A percentile compares a stretch with the other conserved stretches of the same genome.
Conservation (phyloP, 2,888 invertebrate species). For the Ethmia dodecea region DNA sequence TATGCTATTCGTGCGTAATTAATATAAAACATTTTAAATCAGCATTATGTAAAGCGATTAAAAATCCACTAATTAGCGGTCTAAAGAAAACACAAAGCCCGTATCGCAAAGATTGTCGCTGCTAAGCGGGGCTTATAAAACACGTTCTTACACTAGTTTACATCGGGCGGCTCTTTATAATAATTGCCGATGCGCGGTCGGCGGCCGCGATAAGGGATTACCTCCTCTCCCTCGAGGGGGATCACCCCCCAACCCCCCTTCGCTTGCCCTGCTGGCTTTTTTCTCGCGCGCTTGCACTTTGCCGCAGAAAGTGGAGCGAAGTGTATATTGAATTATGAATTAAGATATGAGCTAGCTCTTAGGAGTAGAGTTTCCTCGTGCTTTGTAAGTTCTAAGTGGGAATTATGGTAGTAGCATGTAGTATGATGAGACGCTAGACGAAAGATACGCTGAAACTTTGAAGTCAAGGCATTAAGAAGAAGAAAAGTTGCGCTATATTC, state of each 20-base stretch:
- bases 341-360: slow-evolving; percentile 46
- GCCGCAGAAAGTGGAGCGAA: slow-evolving; percentile 40
- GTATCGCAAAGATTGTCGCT: not conserved
- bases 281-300: slow-evolving; percentile 63
- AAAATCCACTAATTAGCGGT: no score
- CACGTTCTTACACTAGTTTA: slow-evolving; percentile 37
- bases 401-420: no score
- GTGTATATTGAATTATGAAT: slow-evolving; percentile 70
- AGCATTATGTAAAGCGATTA: no score
- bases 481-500: no score
- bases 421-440: no score
- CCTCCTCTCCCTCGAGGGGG: slow-evolving; percentile 30
- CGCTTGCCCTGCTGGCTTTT: slow-evolving; percentile 50
- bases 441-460: no score
- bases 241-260: slow-evolving; percentile 18
- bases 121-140: slow-evolving; percentile 6
- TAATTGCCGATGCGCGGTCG: slow-evolving; percentile 67
- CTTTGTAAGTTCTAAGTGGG: no score
- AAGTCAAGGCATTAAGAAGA: no score
- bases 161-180: slow-evolving; percentile 51
- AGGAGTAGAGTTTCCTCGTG: slow-evolving; percentile 12
- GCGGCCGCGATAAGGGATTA: slow-evolving; percentile 64
- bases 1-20: no score
- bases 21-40: no score
- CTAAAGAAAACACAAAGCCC: no score